Evolutionary conservation across 2,113 vertebrate species (phyloP).

Genomic region (Probosciger aterrimus): DNA sequence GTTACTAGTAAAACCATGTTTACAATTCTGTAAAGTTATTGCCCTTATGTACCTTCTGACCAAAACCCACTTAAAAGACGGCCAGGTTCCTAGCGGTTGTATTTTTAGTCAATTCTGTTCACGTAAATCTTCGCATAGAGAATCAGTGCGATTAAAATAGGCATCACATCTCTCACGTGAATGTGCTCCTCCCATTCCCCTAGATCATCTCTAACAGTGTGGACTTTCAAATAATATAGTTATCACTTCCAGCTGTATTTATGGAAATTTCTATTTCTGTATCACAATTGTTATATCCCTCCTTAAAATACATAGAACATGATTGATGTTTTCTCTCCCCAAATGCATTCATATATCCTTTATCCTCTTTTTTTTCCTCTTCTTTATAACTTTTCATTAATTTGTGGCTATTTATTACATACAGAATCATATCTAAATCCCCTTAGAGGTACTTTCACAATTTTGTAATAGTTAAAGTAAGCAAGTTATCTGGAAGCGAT

Average conservation of each 20-base stretch:
- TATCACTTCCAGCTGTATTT: not conserved
- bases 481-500: not conserved
- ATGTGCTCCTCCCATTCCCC: not conserved
- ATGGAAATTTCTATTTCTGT: not conserved
- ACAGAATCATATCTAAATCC: not conserved
- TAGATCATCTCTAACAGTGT: not conserved
- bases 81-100: not conserved
- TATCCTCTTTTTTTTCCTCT: not conserved
- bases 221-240: not conserved
- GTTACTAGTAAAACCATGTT: conserved; percentile 82
- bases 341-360: not conserved
- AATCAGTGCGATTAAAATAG: not conserved
- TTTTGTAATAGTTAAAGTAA: not conserved
- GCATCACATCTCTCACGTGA: not conserved
- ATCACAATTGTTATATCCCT: not conserved
- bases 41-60: conserved; percentile 30
- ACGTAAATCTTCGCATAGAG: not conserved
- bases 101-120: not conserved
- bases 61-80: not conserved
- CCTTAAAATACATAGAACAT: not conserved
- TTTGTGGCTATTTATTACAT: not conserved
- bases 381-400: not conserved
- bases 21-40: conserved; percentile 71
- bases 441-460: not conserved
- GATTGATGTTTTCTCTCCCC: not conserved